Base-by-base conservation (phyloP, 2,888 invertebrate genomes). In the Tetheella fluctuosa region DNA sequence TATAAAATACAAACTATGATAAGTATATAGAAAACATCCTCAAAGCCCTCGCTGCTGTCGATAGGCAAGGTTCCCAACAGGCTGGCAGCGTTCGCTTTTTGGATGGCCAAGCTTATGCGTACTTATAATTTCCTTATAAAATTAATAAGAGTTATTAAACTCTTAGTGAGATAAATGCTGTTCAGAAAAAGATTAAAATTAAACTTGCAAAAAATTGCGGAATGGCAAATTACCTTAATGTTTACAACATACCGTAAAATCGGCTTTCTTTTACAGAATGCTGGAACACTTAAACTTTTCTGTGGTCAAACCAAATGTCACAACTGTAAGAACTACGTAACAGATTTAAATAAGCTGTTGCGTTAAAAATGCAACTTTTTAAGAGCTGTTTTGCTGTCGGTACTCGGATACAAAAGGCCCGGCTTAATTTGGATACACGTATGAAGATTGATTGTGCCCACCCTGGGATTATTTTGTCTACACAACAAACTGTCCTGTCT, bases 381-480 rank as follows among this genome's bases (percentile, higher is more conserved):
- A 6, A 34, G 6, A 13, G 5, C 6, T 73, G 55, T 61, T 77
- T 55, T 85, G 82, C 74, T 23, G 34, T 39, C 82, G 25, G 64
- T 88, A 80, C 80, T 2, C 58, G 57, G 68, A 76, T 72, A 71
- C 70, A 68, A 61, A n/a, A 74, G 73, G 69, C 67, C 73, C 74
- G 71, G 71, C 76, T 79, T 80, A 85, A 83, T 86, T 89, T 83
- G 69, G 81, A 80, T 78, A 70, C 71, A 64, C 70, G 77, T 85
- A 91, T 91, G 86, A 89, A 91, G 91, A 91, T 91, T 91, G 90
- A 91, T 91, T 57, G 84, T 77, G 77, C 65, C 81, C 85, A 85
- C 85, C 86, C 85, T 75, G 83, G 79, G 83, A 81, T 82, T 84
- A 85, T 85, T 85, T 86, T 85, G 86, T 86, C 84, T 82, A 80